Evolutionary conservation across 1,140 invertebrate species (phyloP), one percentile per base, ranked within the genome.

Genomic region (Brachionus calyciflorus): DNA sequence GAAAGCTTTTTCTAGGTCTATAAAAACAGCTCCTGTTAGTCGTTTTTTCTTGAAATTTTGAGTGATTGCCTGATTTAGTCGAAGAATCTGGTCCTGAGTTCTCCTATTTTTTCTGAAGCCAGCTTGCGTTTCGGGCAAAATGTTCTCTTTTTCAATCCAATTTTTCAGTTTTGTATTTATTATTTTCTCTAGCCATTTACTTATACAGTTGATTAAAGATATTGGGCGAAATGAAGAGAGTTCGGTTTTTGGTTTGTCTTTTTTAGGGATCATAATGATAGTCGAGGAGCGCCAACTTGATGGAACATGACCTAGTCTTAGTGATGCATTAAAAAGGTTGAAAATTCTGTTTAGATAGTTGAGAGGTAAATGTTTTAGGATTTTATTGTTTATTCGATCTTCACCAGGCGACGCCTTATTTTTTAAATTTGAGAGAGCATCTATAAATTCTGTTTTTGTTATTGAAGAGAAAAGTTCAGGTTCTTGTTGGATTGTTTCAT

Each of bases 61-160:
- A 53, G 68, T 78, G 1, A 86, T 81, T 44, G 81, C 69, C 55
- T 83, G 81, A 0, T 80, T 80, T 10, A 87, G 79, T 69, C 81
- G 73, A 0, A 80, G 57, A 1, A 85, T 24, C 76, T 85, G 83
- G 69, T 84, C 80, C 0, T 79, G 78, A 0, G 84, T 86, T 6
- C 69, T 80, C 41, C 83, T 81, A 6, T 69, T 60, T 28, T 28
- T 28, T 78, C 82, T 79, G 57, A 87, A 86, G 1, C 78, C 77
- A 24, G 53, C 49, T 77, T 80, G 78, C 26, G 37, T 44, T 21
- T 26, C 1, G 0, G 63, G 53, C 1, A 79, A 26, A n/a, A 60
- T 17, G 0, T 65, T 24, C 6, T 75, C 55, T 26, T 14, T 12
- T 69, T 79, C 78, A 0, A 79, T 9, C 6, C 41, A 21, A 33